A percentile compares a stretch with the other conserved stretches of the same genome.
Evolutionary conservation across 2,113 vertebrate species (phyloP).

Genomic region (Lepus europaeus): DNA sequence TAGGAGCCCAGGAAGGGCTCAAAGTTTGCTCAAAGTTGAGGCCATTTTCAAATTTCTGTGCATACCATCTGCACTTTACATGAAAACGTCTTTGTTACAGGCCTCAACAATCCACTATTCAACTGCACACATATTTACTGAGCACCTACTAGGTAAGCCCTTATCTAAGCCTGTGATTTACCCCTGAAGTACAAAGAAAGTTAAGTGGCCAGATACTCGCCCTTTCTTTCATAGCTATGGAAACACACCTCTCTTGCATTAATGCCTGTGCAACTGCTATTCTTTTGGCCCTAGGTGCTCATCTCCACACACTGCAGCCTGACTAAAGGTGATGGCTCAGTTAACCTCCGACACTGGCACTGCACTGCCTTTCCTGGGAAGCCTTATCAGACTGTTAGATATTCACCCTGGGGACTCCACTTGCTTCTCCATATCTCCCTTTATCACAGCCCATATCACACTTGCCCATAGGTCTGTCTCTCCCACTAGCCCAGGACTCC

Average conservation of each 20-base stretch:
- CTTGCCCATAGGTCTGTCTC: not conserved
- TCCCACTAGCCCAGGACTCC: not conserved
- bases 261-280: not conserved
- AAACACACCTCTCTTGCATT: not conserved
- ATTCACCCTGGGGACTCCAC: not conserved
- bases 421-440: not conserved
- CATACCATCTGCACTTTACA: not conserved
- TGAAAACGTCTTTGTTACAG: not conserved
- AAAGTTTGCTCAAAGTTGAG: not conserved
- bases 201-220: not conserved
- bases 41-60: not conserved
- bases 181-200: not conserved
- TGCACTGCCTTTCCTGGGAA: not conserved
- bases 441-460: not conserved
- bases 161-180: not conserved
- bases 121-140: not conserved
- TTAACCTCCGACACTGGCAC: not conserved
- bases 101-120: not conserved
- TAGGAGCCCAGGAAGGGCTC: not conserved
- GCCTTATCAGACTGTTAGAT: not conserved
- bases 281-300: not conserved
- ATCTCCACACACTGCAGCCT: not conserved
- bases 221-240: not conserved
- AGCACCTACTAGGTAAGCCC: not conserved
- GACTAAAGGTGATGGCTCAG: not conserved